These are phyloP conservation scores for Lycia hirtaria DNA, from an alignment of 2,888 invertebrate species.

Conservation along the genomic window DNA sequence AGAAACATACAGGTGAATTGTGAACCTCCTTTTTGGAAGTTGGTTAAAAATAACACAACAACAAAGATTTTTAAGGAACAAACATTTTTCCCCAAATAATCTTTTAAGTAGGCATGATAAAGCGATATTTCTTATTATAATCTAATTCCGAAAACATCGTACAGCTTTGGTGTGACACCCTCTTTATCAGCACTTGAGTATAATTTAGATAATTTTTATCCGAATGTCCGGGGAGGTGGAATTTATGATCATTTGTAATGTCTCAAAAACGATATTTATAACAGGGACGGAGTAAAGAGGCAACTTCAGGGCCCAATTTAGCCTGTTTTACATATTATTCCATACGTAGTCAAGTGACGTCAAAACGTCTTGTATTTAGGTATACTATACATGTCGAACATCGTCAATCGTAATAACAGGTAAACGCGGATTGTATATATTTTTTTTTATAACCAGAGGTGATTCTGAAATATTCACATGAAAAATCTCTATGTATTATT, in stretches of 20 bases:
- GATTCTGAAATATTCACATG: too few relatives aligned
- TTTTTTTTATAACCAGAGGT: too few relatives aligned
- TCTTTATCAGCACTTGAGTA: constrained; percentile 33
- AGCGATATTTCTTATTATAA: constrained; percentile 15
- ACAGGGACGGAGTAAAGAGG: constrained; percentile 13
- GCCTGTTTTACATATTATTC: background rate
- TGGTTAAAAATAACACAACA: too few relatives aligned
- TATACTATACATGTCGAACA: too few relatives aligned
- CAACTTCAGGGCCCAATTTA: background rate
- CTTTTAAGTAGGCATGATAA: constrained; percentile 7
- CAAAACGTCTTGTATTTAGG: too few relatives aligned
- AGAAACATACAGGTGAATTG: too few relatives aligned
- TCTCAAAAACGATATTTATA: constrained; percentile 43
- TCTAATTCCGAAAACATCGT: constrained; percentile 21
- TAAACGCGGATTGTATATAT: too few relatives aligned
- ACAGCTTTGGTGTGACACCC: constrained; percentile 34
- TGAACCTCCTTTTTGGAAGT: too few relatives aligned
- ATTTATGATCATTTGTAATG: constrained; percentile 49
- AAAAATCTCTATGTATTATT: too few relatives aligned
- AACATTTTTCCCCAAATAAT: constrained; percentile 2
- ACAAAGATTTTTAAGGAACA: background rate
- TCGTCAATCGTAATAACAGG: too few relatives aligned
- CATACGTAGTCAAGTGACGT: background rate
- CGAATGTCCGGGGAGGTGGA: constrained; percentile 39
- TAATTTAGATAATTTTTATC: constrained; percentile 58